Evolutionary conservation across 2,888 invertebrate genomes (phyloP).

Genomic region (Oeneis ivallda): DNA sequence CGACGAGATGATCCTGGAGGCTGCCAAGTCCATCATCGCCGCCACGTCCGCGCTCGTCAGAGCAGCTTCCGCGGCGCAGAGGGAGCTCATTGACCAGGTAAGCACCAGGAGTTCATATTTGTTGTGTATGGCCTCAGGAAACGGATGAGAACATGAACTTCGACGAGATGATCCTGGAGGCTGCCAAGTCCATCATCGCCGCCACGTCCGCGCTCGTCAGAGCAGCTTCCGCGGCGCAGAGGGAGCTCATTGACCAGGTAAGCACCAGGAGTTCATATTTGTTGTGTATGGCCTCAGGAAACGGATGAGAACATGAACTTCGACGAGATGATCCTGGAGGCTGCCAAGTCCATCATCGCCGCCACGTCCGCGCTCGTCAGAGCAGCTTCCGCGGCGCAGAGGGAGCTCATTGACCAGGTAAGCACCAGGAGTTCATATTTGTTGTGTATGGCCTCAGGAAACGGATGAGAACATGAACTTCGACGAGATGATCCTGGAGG

Average conservation of each 20-base stretch:
- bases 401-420: conserved; percentile 93
- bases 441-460: conserved; percentile 84
- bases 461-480: conserved; percentile 97
- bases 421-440: not conserved
- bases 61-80: conserved; percentile 97
- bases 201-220: conserved; percentile 98
- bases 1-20: conserved; percentile 99
- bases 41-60: conserved; percentile 98
- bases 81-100: conserved; percentile 93
- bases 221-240: conserved; percentile 97
- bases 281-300: conserved; percentile 84
- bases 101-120: not conserved
- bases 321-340: conserved; percentile 99
- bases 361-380: conserved; percentile 98
- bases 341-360: conserved; percentile 98
- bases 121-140: conserved; percentile 84
- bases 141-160: conserved; percentile 97
- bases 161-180: conserved; percentile 99
- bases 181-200: conserved; percentile 98
- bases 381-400: conserved; percentile 97
- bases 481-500: conserved; percentile 99
- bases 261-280: not conserved
- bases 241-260: conserved; percentile 93
- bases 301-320: conserved; percentile 97
- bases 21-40: conserved; percentile 98